Evolutionary conservation across 2,113 vertebrate genomes (phyloP).

Genomic region (Corythornis madagascariensis): DNA sequence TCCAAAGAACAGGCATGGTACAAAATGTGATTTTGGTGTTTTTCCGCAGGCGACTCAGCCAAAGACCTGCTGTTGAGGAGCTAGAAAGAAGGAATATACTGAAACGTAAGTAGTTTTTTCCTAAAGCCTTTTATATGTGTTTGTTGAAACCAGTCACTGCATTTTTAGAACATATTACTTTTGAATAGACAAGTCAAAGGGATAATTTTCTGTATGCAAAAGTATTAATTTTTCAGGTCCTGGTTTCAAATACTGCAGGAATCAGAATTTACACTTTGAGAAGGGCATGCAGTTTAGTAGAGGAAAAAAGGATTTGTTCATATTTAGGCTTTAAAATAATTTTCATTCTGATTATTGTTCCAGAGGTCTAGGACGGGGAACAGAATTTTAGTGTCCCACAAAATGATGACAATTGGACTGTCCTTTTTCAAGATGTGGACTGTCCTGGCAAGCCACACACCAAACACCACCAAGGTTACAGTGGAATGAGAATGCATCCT

Average conservation of each 20-base stretch:
- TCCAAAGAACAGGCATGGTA: constrained; percentile 82
- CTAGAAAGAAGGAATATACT: constrained; percentile 97
- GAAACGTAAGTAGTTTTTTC: constrained; percentile 87
- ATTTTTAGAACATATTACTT: background rate
- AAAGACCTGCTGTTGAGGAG: constrained; percentile 95
- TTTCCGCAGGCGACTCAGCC: constrained; percentile 98
- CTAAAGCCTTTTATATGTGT: background rate
- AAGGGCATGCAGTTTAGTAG: background rate
- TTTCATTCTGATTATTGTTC: background rate
- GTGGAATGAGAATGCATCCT: background rate
- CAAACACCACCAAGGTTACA: background rate
- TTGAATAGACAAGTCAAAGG: background rate
- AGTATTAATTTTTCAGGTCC: background rate
- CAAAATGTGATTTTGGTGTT: constrained; percentile 97
- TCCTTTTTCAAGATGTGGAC: background rate
- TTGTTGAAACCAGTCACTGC: background rate
- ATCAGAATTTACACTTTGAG: background rate
- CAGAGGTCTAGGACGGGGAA: background rate
- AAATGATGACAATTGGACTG: background rate
- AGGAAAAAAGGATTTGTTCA: background rate
- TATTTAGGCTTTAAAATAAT: background rate
- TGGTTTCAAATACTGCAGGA: background rate
- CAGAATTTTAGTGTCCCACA: background rate
- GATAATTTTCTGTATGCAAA: background rate
- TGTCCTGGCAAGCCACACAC: background rate